Conservation (phyloP, 2,888 invertebrate genomes). For the Drosophila recens region DNA sequence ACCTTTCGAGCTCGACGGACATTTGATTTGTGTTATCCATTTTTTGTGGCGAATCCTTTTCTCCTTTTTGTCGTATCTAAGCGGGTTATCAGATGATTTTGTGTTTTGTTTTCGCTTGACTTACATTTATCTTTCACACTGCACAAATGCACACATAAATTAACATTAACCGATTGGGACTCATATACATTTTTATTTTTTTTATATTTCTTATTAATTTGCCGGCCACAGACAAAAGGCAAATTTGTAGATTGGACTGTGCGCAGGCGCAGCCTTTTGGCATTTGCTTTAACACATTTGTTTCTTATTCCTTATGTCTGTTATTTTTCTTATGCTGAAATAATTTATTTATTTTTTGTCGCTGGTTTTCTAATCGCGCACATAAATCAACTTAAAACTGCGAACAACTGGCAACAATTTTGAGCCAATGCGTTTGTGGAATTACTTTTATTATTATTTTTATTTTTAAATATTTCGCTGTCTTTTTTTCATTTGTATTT, state of each 20-base stretch:
- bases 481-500: constrained; percentile 15
- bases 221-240: constrained; percentile 17
- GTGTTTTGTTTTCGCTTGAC: constrained; percentile 47
- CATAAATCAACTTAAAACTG: constrained; percentile 68
- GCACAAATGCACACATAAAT: constrained; percentile 51
- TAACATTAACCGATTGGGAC: constrained; percentile 44
- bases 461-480: constrained; percentile 18
- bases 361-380: constrained; percentile 66
- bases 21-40: constrained; percentile 76
- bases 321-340: constrained; percentile 27
- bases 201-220: constrained; percentile 38
- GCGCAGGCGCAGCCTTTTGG: constrained; percentile 46
- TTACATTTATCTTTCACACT: constrained; percentile 56
- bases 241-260: constrained; percentile 14
- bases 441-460: constrained; percentile 32
- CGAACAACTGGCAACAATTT: constrained; percentile 42
- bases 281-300: constrained; percentile 24
- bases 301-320: constrained; percentile 30
- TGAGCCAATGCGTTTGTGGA: constrained; percentile 39
- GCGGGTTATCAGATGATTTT: constrained; percentile 40
- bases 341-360: constrained; percentile 49
- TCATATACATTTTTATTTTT: not conserved
- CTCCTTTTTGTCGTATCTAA: constrained; percentile 19
- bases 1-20: constrained; percentile 77
- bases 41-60: constrained; percentile 46